Evolutionary conservation across 2,113 vertebrate species (phyloP), one percentile per base, ranked within the genome.

Genomic region (Neopipo cinnamomea): DNA sequence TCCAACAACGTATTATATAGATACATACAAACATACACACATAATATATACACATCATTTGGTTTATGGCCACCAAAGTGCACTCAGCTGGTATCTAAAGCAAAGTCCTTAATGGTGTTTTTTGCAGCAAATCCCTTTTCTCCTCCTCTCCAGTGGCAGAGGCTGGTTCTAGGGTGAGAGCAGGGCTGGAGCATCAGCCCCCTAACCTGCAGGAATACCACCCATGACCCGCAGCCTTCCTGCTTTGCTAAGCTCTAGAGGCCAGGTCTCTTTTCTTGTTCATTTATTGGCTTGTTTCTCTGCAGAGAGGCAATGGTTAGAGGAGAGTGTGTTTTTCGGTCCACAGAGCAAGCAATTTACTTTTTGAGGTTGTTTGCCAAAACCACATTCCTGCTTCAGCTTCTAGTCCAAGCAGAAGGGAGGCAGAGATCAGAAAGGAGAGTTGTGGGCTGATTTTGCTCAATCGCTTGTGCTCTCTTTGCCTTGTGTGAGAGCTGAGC

Each of bases 321-420:
- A 90, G 72, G 84, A 63, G 55, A 89, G 82, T 82, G 85, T 66
- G 86, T 70, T 91, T 97, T 93, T 92, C 39, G 66, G 87, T 93
- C 91, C 78, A 20, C 62, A 72, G 94, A 97, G 77, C 76, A 83
- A 63, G 76, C 62, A 77, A 88, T 93, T 93, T 95, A 80, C 90
- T 94, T 93, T 93, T 65, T 42, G 44, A 93, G 88, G 42, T 66
- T 83, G 59, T 66, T 88, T 72, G 53, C 93, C 93, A 76, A 89
- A 95, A 88, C 85, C 12, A 2, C 88, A 71, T 89, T 63, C 92
- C 83, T 93, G 75, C 55, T 92, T 78, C 87, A 91, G 73, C 80
- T 89, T 91, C 95, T 77, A 63, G n/a, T 24, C 82, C 22, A 14
- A 92, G 79, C 82, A 25, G 65, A 95, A 73, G 81, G 84, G 70